These are phyloP conservation scores for Polyommatus icarus DNA, from an alignment of 2,888 invertebrate species.

Conservation along the genomic window DNA sequence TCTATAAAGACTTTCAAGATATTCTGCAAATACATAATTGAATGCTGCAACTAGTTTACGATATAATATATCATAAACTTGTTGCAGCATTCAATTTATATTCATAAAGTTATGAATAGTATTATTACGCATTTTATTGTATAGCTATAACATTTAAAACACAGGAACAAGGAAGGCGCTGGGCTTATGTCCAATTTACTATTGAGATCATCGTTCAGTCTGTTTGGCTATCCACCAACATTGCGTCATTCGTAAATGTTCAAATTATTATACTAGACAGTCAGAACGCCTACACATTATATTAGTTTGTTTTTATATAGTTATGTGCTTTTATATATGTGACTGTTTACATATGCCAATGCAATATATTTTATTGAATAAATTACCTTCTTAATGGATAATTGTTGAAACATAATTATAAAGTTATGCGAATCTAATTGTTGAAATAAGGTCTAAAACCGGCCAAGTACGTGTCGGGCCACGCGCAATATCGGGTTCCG, in stretches of 20 bases:
- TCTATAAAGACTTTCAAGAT: neutral
- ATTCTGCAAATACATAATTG: too few species aligned
- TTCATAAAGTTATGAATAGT: neutral
- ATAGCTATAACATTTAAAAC: neutral
- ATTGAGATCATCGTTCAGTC: constrained; percentile 17
- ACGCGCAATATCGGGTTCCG: too few species aligned
- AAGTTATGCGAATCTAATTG: too few species aligned
- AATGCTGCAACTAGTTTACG: too few species aligned
- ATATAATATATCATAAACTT: neutral
- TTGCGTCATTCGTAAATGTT: neutral
- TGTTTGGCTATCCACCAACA: constrained; percentile 18
- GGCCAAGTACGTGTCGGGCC: too few species aligned
- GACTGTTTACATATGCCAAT: neutral
- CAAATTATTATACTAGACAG: neutral
- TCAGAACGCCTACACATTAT: neutral
- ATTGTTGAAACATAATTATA: too few species aligned
- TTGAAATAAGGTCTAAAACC: too few species aligned
- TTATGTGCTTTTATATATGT: neutral
- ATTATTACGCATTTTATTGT: neutral
- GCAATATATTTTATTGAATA: neutral
- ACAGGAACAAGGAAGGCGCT: neutral
- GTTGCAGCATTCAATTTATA: neutral
- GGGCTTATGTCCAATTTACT: constrained; percentile 19
- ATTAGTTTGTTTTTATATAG: neutral
- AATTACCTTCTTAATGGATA: neutral